Conservation (phyloP, 2,113 vertebrate species). For the Peromyscus leucopus region DNA sequence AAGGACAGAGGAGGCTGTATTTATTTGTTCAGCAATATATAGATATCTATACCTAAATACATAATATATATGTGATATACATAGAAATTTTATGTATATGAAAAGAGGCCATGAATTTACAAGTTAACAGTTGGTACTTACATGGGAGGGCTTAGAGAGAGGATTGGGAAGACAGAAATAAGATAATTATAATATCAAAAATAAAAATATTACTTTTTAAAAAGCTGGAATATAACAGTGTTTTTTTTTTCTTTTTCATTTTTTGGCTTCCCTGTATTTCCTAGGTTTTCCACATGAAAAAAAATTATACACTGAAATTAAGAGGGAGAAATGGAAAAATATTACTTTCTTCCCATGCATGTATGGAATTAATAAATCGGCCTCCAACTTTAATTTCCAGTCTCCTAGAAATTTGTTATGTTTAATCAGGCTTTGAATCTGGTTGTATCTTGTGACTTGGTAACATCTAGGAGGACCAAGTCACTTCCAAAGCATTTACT, state of each 20-base stretch:
- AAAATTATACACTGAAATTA: background rate
- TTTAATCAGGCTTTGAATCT: background rate
- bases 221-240: background rate
- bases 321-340: background rate
- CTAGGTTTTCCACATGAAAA: slow-evolving; percentile 17
- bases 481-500: background rate
- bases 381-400: background rate
- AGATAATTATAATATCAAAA: background rate
- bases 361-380: background rate
- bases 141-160: background rate
- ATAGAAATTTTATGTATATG: background rate
- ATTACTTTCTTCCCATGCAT: background rate
- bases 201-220: background rate
- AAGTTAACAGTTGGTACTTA: background rate
- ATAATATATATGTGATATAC: background rate
- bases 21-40: background rate
- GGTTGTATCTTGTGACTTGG: background rate
- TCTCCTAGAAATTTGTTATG: background rate
- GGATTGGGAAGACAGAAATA: background rate
- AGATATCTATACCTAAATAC: background rate
- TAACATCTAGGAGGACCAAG: background rate
- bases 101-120: background rate
- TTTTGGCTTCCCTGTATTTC: background rate
- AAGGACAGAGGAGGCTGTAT: background rate
- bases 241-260: background rate